phyloP scores from a whole-genome alignment of 2,797 vertebrate species.

The Fistularia commersonii region DNA sequence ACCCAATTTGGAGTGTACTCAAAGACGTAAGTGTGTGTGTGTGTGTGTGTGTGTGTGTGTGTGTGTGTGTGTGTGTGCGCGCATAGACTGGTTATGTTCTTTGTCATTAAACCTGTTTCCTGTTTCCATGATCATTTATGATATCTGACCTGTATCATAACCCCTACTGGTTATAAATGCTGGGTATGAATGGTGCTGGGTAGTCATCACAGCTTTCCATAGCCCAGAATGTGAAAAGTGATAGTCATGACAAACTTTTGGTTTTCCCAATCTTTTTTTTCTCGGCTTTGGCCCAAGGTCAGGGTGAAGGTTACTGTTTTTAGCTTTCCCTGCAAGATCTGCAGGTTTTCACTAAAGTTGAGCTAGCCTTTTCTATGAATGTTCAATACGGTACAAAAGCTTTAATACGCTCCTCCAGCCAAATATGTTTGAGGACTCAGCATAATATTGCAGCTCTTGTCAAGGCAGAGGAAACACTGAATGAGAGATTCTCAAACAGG shows the following conservation, averaged over 20 bases:
- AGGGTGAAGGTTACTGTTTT: constrained; percentile 8
- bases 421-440: constrained; percentile 19
- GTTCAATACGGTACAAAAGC: not conserved
- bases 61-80: constrained; percentile 9
- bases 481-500: constrained; percentile 63
- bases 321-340: too few species aligned
- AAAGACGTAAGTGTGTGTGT: too few species aligned
- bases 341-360: too few species aligned
- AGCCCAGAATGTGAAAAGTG: constrained; percentile 12
- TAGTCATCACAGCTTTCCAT: constrained; percentile 9
- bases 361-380: too few species aligned
- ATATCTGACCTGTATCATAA: constrained; percentile 42
- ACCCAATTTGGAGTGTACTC: not conserved
- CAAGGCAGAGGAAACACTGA: constrained; percentile 44
- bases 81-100: not conserved
- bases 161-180: too few species aligned
- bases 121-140: constrained; percentile 54
- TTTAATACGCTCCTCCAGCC: not conserved
- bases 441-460: constrained; percentile 26
- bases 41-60: not conserved
- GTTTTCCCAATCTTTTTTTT: constrained; percentile 9
- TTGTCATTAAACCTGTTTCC: constrained; percentile 32
- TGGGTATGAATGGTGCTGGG: constrained; percentile 44
- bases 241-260: constrained; percentile 35
- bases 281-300: not conserved